A percentile compares a stretch with the other conserved stretches of the same genome.
These are phyloP conservation scores for Crotophaga sulcirostris DNA, from an alignment of 2,113 vertebrate genomes.

Conservation along the genomic window DNA sequence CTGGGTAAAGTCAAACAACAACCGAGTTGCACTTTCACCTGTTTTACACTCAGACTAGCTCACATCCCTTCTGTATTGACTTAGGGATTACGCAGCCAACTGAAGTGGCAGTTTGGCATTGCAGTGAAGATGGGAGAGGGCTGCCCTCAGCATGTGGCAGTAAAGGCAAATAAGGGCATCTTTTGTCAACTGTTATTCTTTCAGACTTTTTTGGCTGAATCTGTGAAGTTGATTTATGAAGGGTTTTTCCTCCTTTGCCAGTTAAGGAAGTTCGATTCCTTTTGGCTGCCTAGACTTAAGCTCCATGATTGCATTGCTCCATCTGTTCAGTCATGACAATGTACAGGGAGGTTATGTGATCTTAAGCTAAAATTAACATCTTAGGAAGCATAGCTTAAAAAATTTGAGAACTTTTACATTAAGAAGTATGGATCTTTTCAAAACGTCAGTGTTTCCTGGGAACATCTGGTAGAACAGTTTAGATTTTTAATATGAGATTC, in stretches of 20 bases:
- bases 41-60: neutral
- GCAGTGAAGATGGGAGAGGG: neutral
- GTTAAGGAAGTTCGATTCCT: neutral
- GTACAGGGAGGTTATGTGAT: neutral
- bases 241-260: neutral
- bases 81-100: neutral
- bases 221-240: neutral
- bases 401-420: neutral
- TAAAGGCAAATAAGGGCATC: neutral
- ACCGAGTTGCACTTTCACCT: constrained; percentile 34
- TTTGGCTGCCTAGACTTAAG: neutral
- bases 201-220: neutral
- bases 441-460: neutral
- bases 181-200: constrained; percentile 6
- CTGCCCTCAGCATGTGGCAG: neutral
- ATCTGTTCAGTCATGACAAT: constrained; percentile 33
- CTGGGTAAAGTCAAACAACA: neutral
- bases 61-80: constrained; percentile 16
- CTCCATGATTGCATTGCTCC: neutral
- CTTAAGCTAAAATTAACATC: constrained; percentile 22
- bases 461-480: neutral
- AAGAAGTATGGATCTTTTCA: neutral
- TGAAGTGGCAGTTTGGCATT: neutral
- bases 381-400: neutral
- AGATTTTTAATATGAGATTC: neutral